These are phyloP conservation scores for Stegodyphus mimosarum DNA, from an alignment of 1,140 invertebrate genomes.

Conservation along the genomic window DNA sequence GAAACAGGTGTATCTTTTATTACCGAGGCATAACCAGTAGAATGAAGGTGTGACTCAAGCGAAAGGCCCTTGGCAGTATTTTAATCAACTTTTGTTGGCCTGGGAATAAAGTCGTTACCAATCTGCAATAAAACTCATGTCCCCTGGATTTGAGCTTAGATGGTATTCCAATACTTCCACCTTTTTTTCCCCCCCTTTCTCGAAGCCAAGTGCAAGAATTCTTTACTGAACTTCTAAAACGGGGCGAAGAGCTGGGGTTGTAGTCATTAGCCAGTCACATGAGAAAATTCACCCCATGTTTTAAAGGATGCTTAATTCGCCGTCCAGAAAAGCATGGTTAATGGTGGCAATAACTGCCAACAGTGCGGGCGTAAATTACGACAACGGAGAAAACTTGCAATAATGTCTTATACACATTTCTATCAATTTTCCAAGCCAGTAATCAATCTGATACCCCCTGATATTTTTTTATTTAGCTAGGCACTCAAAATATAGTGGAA, in stretches of 20 bases:
- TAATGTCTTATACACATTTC: constrained; percentile 52
- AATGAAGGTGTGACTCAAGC: constrained; percentile 1
- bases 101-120: constrained; percentile 10
- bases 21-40: too few relatives aligned
- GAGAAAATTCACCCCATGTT: constrained; percentile 52
- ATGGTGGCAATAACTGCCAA: constrained; percentile 57
- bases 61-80: constrained; percentile 15
- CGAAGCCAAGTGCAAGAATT: constrained; percentile 32
- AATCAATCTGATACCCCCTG: constrained; percentile 34
- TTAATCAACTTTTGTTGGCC: constrained; percentile 32
- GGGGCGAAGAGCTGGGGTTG: constrained; percentile 5
- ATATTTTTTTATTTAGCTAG: too few relatives aligned
- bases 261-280: constrained; percentile 38
- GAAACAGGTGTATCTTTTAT: too few relatives aligned
- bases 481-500: too few relatives aligned
- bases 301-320: constrained; percentile 58
- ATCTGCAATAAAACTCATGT: constrained; percentile 48
- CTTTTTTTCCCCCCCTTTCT: constrained; percentile 13
- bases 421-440: constrained; percentile 14
- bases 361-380: constrained; percentile 37
- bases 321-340: constrained; percentile 51
- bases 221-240: constrained; percentile 19
- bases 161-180: constrained; percentile 35
- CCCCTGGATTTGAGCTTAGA: constrained; percentile 17
- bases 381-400: constrained; percentile 38